Evolutionary conservation across 2,888 invertebrate genomes (phyloP), one percentile per base, ranked within the genome.

Genomic region (Sinelater perroti): DNA sequence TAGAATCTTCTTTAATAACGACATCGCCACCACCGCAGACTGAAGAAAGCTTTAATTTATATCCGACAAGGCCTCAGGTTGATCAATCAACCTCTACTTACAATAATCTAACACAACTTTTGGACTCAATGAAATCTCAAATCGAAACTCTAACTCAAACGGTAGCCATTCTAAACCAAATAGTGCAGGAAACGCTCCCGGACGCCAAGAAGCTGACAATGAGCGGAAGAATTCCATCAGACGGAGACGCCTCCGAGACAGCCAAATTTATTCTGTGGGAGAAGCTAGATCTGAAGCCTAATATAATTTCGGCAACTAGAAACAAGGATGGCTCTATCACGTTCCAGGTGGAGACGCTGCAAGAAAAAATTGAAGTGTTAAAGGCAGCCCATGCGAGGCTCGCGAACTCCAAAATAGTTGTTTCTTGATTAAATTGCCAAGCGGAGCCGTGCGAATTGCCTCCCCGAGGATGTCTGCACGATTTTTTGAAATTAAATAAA

Each of bases 281-380:
- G 56, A 74, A 71, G 56, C 59, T 74, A 30, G 59, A 61, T 16
- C 21, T 70, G 28, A 49, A 53, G 10, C 61, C 70, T 20, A 59
- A 44, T 18, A 61, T 70, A 3, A 56, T 62, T 1, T 63, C 65
- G 11, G 72, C 70, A 2, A 44, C 24, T 2, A 63, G 66, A 46
- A 67, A 68, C 50, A n/a, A 16, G 2, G 63, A 69, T 49, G 60
- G 60, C 1, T 67, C 58, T 49, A 68, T 74, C 42, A 69, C 64
- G 6, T 74, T 74, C 56, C 65, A 69, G 59, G 56, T 72, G 28
- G 44, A 44, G 14, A 67, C 51, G 17, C 49, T 72, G 2, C 61
- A 64, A 11, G 69, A 74, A 33, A 33, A 33, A 2, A 11, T 33
- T 11, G 16, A 33, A 14, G 14, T 33, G 8, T 5, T 33, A 6